Conservation (phyloP, 2,797 vertebrate species). For the Benthosema pterotum region DNA sequence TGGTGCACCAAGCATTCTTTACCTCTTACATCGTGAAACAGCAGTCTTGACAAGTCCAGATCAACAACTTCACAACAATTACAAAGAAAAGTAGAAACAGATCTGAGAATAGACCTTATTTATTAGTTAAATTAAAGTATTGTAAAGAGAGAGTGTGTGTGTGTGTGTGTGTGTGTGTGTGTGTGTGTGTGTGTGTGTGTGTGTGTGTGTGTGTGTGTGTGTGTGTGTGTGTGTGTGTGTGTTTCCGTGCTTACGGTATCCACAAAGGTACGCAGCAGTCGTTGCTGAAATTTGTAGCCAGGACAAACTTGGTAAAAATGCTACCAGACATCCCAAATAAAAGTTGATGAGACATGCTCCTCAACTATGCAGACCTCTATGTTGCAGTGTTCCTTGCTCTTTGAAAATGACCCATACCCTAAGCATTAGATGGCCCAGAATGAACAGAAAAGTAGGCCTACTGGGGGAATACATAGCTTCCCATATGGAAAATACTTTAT, state of each 20-base stretch:
- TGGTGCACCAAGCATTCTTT: neutral
- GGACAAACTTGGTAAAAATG: no score
- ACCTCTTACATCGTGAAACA: neutral
- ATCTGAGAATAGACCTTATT: neutral
- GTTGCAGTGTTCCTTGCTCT: neutral
- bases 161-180: neutral
- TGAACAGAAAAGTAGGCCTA: slow-evolving; percentile 77
- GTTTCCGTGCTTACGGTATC: no score
- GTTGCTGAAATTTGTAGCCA: no score
- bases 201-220: no score
- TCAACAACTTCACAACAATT: neutral
- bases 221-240: no score
- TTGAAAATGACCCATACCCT: slow-evolving; percentile 65
- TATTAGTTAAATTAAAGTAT: neutral
- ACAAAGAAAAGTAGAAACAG: neutral
- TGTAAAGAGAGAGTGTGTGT: no score
- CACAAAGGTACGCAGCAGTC: no score
- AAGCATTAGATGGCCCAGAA: slow-evolving; percentile 75
- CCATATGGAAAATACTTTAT: no score
- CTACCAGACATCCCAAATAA: no score
- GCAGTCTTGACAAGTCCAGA: slow-evolving; percentile 1
- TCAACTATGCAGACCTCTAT: no score
- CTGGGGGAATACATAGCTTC: slow-evolving; percentile 69
- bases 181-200: no score
- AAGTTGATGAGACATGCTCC: no score